These are phyloP conservation scores for rat (Rattus norvegicus) DNA, from an alignment of 2,113 vertebrate genomes.

Conservation along the genomic window DNA sequence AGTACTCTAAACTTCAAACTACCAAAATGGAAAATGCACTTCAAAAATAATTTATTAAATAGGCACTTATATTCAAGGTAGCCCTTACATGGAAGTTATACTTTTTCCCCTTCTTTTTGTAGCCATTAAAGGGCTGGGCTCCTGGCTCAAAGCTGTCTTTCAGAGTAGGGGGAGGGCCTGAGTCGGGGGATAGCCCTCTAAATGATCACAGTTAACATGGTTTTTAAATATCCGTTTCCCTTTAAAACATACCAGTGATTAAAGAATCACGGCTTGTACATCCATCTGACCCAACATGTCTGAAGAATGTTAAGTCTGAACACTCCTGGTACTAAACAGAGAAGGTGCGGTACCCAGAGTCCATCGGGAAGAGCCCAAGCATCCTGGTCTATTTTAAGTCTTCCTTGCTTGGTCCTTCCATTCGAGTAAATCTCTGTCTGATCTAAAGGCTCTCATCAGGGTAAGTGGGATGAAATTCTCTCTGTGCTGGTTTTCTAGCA, in stretches of 20 bases:
- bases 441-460: background rate
- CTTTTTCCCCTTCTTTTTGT: background rate
- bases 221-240: background rate
- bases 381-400: background rate
- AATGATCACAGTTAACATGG: background rate
- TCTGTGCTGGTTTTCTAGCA: background rate
- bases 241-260: background rate
- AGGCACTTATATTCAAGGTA: constrained; percentile 68
- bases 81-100: constrained; percentile 79
- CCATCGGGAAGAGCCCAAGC: background rate
- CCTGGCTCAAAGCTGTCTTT: constrained; percentile 10
- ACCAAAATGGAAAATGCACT: constrained; percentile 80
- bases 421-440: background rate
- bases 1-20: constrained; percentile 75
- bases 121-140: constrained; percentile 57
- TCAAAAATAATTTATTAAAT: constrained; percentile 81
- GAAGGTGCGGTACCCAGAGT: background rate
- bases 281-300: background rate
- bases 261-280: background rate
- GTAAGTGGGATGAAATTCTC: background rate
- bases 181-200: background rate
- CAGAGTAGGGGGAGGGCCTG: background rate
- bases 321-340: background rate
- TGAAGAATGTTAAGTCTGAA: background rate
- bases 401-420: background rate